Evolutionary conservation across 2,888 invertebrate genomes (phyloP).

Genomic region (Leptopilina drosophilae): DNA sequence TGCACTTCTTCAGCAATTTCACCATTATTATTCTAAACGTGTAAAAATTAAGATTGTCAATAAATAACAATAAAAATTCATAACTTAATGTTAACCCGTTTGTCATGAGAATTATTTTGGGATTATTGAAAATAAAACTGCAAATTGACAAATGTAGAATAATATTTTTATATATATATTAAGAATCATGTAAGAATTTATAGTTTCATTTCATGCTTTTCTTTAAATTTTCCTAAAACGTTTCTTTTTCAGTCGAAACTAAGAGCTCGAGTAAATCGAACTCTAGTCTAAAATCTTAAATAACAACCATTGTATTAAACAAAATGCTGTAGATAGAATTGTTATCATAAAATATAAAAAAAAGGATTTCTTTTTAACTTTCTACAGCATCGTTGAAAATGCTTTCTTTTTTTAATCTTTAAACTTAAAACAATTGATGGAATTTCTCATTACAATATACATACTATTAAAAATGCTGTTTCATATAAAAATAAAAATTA

Average conservation of each 20-base stretch:
- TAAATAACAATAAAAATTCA: not conserved
- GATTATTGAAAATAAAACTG: conserved; percentile 25
- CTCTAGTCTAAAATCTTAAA: conserved; percentile 60
- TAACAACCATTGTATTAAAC: conserved; percentile 62
- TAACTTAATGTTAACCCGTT: conserved; percentile 65
- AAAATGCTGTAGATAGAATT: conserved; percentile 67
- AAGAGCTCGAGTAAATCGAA: conserved; percentile 63
- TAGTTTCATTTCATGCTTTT: conserved; percentile 57
- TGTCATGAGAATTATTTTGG: conserved; percentile 9
- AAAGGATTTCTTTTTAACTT: conserved; percentile 16
- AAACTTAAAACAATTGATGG: conserved; percentile 12
- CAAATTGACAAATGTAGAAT: conserved; percentile 48
- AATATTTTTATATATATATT: conserved; percentile 65
- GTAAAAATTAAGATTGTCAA: conserved; percentile 46
- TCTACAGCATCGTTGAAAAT: conserved; percentile 38
- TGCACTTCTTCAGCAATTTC: conserved; percentile 36
- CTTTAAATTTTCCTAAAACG: conserved; percentile 57
- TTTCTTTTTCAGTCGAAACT: conserved; percentile 66
- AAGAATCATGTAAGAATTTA: conserved; percentile 67
- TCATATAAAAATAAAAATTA: conserved; percentile 63
- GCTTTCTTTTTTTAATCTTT: not conserved
- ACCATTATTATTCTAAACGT: conserved; percentile 11
- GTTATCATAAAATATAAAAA: conserved; percentile 43
- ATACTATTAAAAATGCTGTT: conserved; percentile 33
- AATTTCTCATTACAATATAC: conserved; percentile 25